phyloP scores from a whole-genome alignment of 2,888 invertebrate genomes.

The Nysson spinosus region DNA sequence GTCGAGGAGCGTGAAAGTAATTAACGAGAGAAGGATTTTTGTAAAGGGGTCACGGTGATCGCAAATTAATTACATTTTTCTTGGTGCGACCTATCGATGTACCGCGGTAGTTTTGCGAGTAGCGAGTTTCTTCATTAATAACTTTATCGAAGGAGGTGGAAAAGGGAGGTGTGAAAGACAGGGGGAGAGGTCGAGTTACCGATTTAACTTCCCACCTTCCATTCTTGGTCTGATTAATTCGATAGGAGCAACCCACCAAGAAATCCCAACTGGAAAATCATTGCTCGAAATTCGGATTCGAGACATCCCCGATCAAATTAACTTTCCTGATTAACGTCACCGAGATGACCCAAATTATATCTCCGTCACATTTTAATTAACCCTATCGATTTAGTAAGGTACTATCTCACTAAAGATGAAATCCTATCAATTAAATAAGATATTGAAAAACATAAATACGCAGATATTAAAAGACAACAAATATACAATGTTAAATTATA shows the following conservation, averaged over 20 bases:
- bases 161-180: not conserved
- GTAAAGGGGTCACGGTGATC: not conserved
- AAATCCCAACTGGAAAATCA: conserved; percentile 25
- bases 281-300: not conserved
- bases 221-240: conserved; percentile 6
- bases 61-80: not conserved
- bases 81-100: not conserved
- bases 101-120: not conserved
- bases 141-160: conserved; percentile 6
- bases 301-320: not conserved
- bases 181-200: not conserved
- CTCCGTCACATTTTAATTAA: not conserved
- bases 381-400: not conserved
- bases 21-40: too few relatives aligned
- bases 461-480: too few relatives aligned
- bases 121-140: conserved; percentile 4
- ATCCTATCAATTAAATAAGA: too few relatives aligned
- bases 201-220: conserved; percentile 7
- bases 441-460: too few relatives aligned
- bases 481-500: too few relatives aligned
- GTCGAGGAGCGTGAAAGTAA: too few relatives aligned
- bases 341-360: not conserved
- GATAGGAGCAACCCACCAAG: conserved; percentile 13
- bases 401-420: too few relatives aligned
- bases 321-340: not conserved